Base-by-base conservation (phyloP, 2,113 vertebrate genomes). In the Donacobius atricapilla region DNA sequence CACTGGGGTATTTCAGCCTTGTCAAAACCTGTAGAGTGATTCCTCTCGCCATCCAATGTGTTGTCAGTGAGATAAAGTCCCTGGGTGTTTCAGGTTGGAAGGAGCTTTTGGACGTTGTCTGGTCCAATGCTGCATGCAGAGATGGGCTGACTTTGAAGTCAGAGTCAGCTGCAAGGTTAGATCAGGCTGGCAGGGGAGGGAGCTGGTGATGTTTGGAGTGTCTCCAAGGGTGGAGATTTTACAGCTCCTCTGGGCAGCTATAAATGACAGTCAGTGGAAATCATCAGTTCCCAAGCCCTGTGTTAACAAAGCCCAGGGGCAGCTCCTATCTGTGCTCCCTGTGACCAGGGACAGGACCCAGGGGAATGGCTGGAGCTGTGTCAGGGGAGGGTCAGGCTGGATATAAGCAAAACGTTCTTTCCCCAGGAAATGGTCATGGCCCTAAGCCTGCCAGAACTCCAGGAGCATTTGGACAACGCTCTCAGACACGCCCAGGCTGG, bases 211-310 rank as follows among this genome's bases (percentile, higher is more conserved):
- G 3, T n/a, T 48, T 73, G 72, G 81, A 57, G 23, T 28, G 9
- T 81, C n/a, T 82, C 40, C 45, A 65, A n/a, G 42, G 69, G 24
- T 78, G 60, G 51, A 70, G 56, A 42, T 84, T 95, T 69, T 80
- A 44, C 68, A 91, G 37, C n/a, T 89, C 84, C 58, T 33, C 21
- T 61, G 64, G 17, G 50, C 44, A 56, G 0, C 40, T 37, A 2
- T 2, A 75, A 81, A 53, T 89, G 35, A n/a, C 51, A 63, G 30
- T 19, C 57, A 54, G 24, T 39, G 39, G 82, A 33, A 79, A 35
- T 71, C 39, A 19, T 30, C 31, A 23, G 0, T 56, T 57, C 56
- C 64, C 33, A 54, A 68, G 51, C n/a, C 45, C 35, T 37, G 2
- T 48, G 40, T 51, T 33, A 44, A 28, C 30, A 48, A 81, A 69